Evolutionary conservation across 2,888 invertebrate species (phyloP), one percentile per base, ranked within the genome.

Genomic region (Troides oblongomaculatus): DNA sequence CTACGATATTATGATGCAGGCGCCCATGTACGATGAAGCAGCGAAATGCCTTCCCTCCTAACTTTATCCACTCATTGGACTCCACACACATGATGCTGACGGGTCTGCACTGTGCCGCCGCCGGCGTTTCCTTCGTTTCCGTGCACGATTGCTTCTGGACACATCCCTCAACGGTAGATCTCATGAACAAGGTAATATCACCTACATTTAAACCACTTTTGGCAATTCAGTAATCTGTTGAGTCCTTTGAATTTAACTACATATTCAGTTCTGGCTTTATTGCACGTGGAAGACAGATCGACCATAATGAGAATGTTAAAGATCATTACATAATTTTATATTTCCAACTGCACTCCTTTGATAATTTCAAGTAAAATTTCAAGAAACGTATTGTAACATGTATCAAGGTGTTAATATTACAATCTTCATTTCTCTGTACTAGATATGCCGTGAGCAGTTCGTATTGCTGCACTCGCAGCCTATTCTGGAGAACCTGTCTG

Each of bases 131-230:
- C 60, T 99, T 98, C 92, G 97, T 98, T 8, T 99, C 99, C 0
- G 99, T 99, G 30, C 99, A 99, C 89, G 99, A 99, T 90, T 99
- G 99, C 86, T 99, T 96, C 93, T 99, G 99, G 99, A 99, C 99
- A 0, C 99, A 99, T 89, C 96, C 99, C 0, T 94, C 94, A 75
- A 95, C 96, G 50, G 97, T 99, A 59, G 95, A 96, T 71, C 88
- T 92, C 62, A 97, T 99, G 98, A 99, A 98, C 87, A 94, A 95
- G 94, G 97, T 97, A 89, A 72, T n/a, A 39, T 30, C n/a, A 12
- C 46, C 12, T 14, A 46, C 12, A 39, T 39, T 10, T 10, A 39
- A 39, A 39, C 39, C 39, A 39, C 39, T 10, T 39, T 30, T 30
- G 4, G 4, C 5, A 30, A 30, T 30, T 30, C 30, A 30, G 30